Evolutionary conservation across 2,113 vertebrate genomes (phyloP), one percentile per base, ranked within the genome.

Genomic region (Archocentrus centrarchus): DNA sequence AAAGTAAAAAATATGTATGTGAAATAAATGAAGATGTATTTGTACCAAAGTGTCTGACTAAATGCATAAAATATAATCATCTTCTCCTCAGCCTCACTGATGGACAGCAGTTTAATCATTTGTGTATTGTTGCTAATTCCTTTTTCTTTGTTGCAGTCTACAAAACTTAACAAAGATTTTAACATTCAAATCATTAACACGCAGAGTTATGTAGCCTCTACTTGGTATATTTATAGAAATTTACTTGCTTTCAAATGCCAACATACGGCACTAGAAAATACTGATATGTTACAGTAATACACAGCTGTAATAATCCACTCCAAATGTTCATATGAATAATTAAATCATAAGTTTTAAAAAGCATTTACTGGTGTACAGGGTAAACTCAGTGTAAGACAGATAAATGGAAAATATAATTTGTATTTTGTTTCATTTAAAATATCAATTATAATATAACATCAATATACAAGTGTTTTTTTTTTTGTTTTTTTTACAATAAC

Each of bases 11-110:
- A 92, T 88, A 93, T 96, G 95, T 96, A 96, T 95, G 96, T 96
- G 95, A 92, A 96, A 96, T 96, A 96, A 96, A 96, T 86, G 93
- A 95, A 95, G 90, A 95, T 95, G 95, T 93, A 95, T 96, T 96
- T 96, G 95, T 96, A 96, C 80, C 77, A 88, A 73, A 80, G 90
- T 66, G 82, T 89, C 83, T 22, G 59, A 79, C 64, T 93, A 61
- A 79, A 88, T 88, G 77, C n/a, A 61, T 90, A 63, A 73, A 20
- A 58, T 15, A 55, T 64, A 79, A 35, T 30, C 0, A 53, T 70
- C 27, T 84, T 66, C 13, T 79, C 37, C 17, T 30, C 70, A 78
- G 59, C 47, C 39, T 44, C 30, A 59, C 11, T n/a, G 14, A 86
- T 50, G 2, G 63, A 75, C 59, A 17, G 0, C 35, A 20, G 3